phyloP scores from a whole-genome alignment of 2,888 invertebrate genomes.

The Pammene aurita region DNA sequence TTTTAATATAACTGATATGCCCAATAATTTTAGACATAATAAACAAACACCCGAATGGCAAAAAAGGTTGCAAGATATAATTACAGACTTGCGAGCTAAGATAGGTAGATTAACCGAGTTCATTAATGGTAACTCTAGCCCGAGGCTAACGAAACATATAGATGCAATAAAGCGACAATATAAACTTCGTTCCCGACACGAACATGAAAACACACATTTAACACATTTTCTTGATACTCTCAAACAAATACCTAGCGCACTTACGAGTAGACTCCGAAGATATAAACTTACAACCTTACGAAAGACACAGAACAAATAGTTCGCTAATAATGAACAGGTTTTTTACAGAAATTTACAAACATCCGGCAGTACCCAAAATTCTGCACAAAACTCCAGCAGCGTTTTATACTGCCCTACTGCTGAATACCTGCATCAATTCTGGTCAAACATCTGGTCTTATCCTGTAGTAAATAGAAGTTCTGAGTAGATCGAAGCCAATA shows the following conservation, averaged over 20 bases:
- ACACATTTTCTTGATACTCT: background rate
- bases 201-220: background rate
- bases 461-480: background rate
- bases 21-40: background rate
- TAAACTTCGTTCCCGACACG: background rate
- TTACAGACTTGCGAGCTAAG: background rate
- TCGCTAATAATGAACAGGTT: background rate
- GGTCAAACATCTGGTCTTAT: slow-evolving; percentile 4
- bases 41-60: background rate
- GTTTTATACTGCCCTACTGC: background rate
- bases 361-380: background rate
- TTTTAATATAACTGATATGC: too few species aligned
- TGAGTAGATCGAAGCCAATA: background rate
- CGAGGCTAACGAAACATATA: too few species aligned
- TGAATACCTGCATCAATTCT: background rate
- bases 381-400: background rate
- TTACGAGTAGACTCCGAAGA: background rate
- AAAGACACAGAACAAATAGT: background rate
- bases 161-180: background rate
- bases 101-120: slow-evolving; percentile 3
- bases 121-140: background rate
- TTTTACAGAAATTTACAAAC: background rate
- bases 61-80: slow-evolving; percentile 5
- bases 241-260: slow-evolving; percentile 2
- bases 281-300: slow-evolving; percentile 2